phyloP scores from a whole-genome alignment of 2,888 invertebrate species.

The Ophioninae sp. region DNA sequence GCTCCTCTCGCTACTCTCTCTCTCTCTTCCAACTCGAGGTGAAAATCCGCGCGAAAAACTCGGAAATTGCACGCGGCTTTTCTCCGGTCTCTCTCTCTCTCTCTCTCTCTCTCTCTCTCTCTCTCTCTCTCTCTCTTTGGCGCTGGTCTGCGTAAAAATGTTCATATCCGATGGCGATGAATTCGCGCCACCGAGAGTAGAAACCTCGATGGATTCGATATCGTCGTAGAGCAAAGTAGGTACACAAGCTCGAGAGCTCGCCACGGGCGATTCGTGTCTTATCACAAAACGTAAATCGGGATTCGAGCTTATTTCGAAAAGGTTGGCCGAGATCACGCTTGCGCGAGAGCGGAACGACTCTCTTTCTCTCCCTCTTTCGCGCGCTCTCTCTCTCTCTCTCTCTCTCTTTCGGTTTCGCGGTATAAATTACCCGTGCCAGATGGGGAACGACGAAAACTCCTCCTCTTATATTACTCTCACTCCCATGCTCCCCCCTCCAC shows the following conservation, averaged over 20 bases:
- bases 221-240: neutral
- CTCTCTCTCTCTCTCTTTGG: neutral
- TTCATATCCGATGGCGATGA: slow-evolving; percentile 26
- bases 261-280: slow-evolving; percentile 41
- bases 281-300: slow-evolving; percentile 60
- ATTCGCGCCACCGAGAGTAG: slow-evolving; percentile 14
- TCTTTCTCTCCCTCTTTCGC: too few relatives aligned
- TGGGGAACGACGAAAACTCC: slow-evolving; percentile 58
- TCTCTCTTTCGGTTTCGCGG: slow-evolving; percentile 35
- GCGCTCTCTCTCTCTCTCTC: too few relatives aligned
- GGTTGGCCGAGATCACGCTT: slow-evolving; percentile 32
- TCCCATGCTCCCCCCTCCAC: too few relatives aligned
- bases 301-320: slow-evolving; percentile 54
- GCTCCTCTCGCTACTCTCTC: neutral
- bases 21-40: neutral
- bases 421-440: slow-evolving; percentile 47
- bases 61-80: neutral
- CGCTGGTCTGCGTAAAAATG: slow-evolving; percentile 10
- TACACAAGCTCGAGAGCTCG: neutral
- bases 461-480: slow-evolving; percentile 35
- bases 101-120: neutral
- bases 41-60: slow-evolving; percentile 4
- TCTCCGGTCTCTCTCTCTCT: neutral
- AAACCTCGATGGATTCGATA: slow-evolving; percentile 26
- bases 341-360: slow-evolving; percentile 45